Base-by-base conservation (phyloP, 2,888 invertebrate genomes). In the Stegophylla sp. region DNA sequence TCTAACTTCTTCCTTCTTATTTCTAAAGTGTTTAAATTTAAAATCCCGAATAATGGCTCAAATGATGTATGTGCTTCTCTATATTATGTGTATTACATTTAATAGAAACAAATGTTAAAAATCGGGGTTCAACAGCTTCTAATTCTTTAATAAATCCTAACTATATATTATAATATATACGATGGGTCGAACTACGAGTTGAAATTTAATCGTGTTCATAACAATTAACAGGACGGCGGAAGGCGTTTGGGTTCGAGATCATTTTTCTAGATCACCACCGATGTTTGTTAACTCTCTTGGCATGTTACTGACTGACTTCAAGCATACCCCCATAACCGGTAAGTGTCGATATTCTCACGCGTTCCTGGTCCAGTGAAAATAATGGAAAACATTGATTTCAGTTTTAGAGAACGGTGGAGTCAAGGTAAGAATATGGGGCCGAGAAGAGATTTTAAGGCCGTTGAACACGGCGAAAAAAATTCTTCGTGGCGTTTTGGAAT, bases 241-340 rank as follows among this genome's bases (percentile, higher is more conserved):
- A 66, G 84, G 84, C 0, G 88, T 89, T 51, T 90, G 91, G 85
- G 90, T 91, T 0, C 88, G 91, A 86, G 93, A 92, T 84, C 89
- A 90, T 84, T 94, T 94, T 84, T 89, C 90, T 85, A 88, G 88
- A 83, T 91, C 93, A 0, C 92, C 92, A 0, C 90, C 91, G 2
- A 93, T 94, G 90, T 91, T 93, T 1, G 91, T 93, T 0, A 93
- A 91, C 86, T 91, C 93, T 0, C 87, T 94, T 63, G 93, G 92
- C 0, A 88, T 94, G 82, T 89, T 93, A 13, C 90, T 92, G 26
- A 91, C 93, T 0, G 91, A 93, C 83, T 88, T 94, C 73, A 86
- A 83, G 63, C 82, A 81, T 61, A 75, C 82, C 1, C n/a, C 69
- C 0, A 17, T 28, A 10, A 28, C 51, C 2, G 76, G 77, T 71